phyloP scores from a whole-genome alignment of 2,888 invertebrate genomes.

The Coelogynopora nodosa region DNA sequence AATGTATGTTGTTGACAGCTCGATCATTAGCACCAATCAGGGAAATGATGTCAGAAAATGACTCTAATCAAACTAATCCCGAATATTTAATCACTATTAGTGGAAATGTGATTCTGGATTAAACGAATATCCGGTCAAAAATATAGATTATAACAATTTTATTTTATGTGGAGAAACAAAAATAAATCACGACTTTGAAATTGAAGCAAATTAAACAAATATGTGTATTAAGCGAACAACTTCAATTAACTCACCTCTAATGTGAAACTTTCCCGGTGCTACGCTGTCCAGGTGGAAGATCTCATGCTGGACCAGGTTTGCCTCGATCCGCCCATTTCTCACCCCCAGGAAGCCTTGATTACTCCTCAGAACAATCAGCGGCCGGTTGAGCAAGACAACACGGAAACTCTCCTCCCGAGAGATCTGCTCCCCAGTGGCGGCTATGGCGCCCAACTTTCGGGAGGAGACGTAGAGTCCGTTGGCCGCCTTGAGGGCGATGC shows the following conservation, averaged over 20 bases:
- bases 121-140: too few relatives aligned
- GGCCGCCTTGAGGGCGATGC: slow-evolving; percentile 83
- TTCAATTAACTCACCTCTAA: slow-evolving; percentile 77
- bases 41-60: too few relatives aligned
- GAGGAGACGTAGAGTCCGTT: slow-evolving; percentile 85
- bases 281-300: slow-evolving; percentile 84
- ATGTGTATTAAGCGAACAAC: background rate
- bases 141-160: too few relatives aligned
- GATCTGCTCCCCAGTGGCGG: slow-evolving; percentile 73
- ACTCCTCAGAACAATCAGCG: slow-evolving; percentile 82
- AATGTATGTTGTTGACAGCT: too few relatives aligned
- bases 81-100: too few relatives aligned
- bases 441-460: slow-evolving; percentile 84
- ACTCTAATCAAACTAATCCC: too few relatives aligned
- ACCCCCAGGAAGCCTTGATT: slow-evolving; percentile 90
- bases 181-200: too few relatives aligned
- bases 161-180: too few relatives aligned
- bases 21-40: too few relatives aligned
- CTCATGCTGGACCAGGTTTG: slow-evolving; percentile 88
- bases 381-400: slow-evolving; percentile 66
- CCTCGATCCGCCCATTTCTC: slow-evolving; percentile 76
- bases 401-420: slow-evolving; percentile 83
- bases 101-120: too few relatives aligned
- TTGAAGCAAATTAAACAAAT: too few relatives aligned
- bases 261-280: slow-evolving; percentile 80